These are phyloP conservation scores for Nanorana parkeri DNA, from an alignment of 2,113 vertebrate species.

Conservation along the genomic window DNA sequence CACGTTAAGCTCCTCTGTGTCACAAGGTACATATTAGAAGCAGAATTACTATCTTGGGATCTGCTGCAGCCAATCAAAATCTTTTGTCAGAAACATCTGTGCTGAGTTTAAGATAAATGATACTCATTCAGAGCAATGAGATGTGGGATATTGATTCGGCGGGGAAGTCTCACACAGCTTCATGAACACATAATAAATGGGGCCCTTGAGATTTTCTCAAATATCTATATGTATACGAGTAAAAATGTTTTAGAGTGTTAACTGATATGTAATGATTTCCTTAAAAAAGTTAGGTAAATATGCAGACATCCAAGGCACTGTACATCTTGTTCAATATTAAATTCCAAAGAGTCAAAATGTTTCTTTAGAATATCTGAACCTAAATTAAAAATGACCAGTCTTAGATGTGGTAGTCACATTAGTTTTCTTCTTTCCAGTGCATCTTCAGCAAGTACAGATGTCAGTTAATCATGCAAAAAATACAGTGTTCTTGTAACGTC, in stretches of 20 bases:
- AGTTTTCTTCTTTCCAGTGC: too few relatives aligned
- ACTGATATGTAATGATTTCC: conserved; percentile 24
- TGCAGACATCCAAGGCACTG: too few relatives aligned
- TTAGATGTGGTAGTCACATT: too few relatives aligned
- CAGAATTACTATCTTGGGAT: background rate
- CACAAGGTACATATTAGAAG: conserved; percentile 23
- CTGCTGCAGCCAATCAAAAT: conserved; percentile 26
- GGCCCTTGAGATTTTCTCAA: conserved; percentile 15
- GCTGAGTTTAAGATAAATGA: conserved; percentile 34
- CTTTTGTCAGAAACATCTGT: conserved; percentile 38
- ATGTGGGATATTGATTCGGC: conserved; percentile 23
- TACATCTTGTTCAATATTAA: too few relatives aligned
- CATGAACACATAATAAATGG: conserved; percentile 31
- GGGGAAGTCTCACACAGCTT: conserved; percentile 22
- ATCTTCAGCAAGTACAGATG: too few relatives aligned
- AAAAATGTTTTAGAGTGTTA: conserved; percentile 13
- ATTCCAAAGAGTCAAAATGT: too few relatives aligned
- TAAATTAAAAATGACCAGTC: too few relatives aligned
- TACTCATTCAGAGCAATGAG: conserved; percentile 26
- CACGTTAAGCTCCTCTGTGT: background rate
- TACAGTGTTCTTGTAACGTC: too few relatives aligned
- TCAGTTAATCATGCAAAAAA: too few relatives aligned
- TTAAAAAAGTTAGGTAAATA: too few relatives aligned
- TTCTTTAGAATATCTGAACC: too few relatives aligned
- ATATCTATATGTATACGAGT: background rate